These are phyloP conservation scores for Drosophila atroscutellata DNA, from an alignment of 2,888 invertebrate genomes.

Conservation along the genomic window DNA sequence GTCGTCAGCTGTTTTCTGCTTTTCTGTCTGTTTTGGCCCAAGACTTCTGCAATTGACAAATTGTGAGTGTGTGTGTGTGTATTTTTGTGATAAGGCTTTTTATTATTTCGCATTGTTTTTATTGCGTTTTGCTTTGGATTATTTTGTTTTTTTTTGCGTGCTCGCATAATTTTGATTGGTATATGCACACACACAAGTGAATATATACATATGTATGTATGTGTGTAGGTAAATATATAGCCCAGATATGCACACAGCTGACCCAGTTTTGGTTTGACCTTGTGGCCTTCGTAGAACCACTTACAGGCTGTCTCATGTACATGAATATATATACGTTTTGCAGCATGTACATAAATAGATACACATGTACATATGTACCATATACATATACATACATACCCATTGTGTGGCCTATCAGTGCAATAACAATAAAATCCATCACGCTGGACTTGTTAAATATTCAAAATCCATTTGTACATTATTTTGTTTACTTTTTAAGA, in stretches of 20 bases:
- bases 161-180: conserved; percentile 43
- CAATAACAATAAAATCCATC: conserved; percentile 12
- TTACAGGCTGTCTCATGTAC: conserved; percentile 16
- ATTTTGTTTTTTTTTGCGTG: conserved; percentile 43
- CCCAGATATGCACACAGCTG: conserved; percentile 61
- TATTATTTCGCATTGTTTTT: conserved; percentile 36
- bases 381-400: not conserved
- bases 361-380: not conserved
- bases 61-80: conserved; percentile 3
- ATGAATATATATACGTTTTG: conserved; percentile 7
- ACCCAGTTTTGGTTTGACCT: conserved; percentile 77
- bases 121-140: conserved; percentile 55
- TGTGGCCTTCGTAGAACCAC: conserved; percentile 63
- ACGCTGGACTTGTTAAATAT: conserved; percentile 6
- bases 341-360: conserved; percentile 7
- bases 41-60: conserved; percentile 41
- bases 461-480: not conserved
- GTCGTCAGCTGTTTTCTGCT: conserved; percentile 66
- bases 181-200: conserved; percentile 2
- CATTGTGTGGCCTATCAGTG: conserved; percentile 14
- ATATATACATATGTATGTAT: not conserved
- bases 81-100: conserved; percentile 41
- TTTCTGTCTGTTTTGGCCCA: conserved; percentile 47
- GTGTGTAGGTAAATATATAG: conserved; percentile 19
- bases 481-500: not conserved